Evolutionary conservation across 2,888 invertebrate genomes (phyloP).

Genomic region (Cerceris ruficornis): DNA sequence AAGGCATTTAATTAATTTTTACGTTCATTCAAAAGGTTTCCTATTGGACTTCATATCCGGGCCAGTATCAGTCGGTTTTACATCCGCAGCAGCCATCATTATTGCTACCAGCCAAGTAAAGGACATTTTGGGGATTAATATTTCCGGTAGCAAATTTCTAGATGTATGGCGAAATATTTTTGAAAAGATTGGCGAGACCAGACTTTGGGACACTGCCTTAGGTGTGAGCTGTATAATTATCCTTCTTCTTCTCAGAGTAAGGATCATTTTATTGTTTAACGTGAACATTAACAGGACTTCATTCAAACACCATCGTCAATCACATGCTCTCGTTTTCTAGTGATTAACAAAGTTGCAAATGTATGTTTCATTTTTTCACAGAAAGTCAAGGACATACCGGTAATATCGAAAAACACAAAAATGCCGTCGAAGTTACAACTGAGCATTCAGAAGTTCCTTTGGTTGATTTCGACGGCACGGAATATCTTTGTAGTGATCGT

Average conservation of each 20-base stretch:
- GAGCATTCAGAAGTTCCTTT: constrained; percentile 84
- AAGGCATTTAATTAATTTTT: not conserved
- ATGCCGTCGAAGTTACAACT: constrained; percentile 81
- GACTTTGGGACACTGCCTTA: constrained; percentile 87
- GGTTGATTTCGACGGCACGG: constrained; percentile 89
- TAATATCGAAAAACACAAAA: constrained; percentile 81
- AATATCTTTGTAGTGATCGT: constrained; percentile 90
- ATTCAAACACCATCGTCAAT: not conserved
- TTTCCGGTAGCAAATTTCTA: constrained; percentile 88
- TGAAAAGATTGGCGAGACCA: constrained; percentile 87
- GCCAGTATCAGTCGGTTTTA: constrained; percentile 91
- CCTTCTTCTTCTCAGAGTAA: constrained; percentile 87
- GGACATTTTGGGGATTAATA: constrained; percentile 87
- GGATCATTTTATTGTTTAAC: constrained; percentile 53
- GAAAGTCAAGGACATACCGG: constrained; percentile 88
- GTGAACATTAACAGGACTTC: too few species aligned
- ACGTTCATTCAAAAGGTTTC: constrained; percentile 84
- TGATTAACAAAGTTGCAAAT: not conserved
- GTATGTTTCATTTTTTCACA: constrained; percentile 77
- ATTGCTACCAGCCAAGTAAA: constrained; percentile 92
- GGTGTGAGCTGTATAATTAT: constrained; percentile 88
- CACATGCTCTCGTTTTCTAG: not conserved
- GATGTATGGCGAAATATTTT: constrained; percentile 88
- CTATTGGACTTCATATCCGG: constrained; percentile 92
- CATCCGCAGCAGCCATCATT: constrained; percentile 91